Evolutionary conservation across 2,113 vertebrate genomes (phyloP), one percentile per base, ranked within the genome.

Genomic region (Limanda limanda): DNA sequence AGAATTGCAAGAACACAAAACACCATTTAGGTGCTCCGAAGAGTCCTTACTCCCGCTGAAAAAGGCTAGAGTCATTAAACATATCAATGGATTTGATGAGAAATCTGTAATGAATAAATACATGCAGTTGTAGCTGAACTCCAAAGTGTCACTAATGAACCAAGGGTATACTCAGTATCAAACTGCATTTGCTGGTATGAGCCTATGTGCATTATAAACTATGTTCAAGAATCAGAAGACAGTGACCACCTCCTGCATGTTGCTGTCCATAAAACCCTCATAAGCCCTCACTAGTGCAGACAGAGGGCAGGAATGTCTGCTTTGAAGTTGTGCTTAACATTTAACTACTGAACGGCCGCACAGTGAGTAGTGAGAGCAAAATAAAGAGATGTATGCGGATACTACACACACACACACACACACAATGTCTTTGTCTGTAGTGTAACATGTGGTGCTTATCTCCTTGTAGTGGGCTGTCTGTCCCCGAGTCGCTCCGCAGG

Each of bases 391-490:
- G 8, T 15, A 54, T n/a, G 20, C 8, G 8, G 7, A 5, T n/a
- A 2, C 18, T 15, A 21, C 51, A 54, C 20, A n/a, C 25, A 27
- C 27, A 31, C 31, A n/a, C 25, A 27, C 27, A 31, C 31, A n/a
- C 5, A n/a, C 35, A n/a, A 31, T 73, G 51, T 70, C 66, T 84
- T 83, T 78, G 71, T 76, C 40, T 14, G 5, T 17, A 4, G 17
- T 76, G 45, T 37, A 63, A 51, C 15, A 0, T 75, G 51, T 1
- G n/a, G 24, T 3, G 20, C 68, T 77, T 86, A 78, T 89, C 82
- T 84, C 55, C 15, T 17, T 12, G 1, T 2, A 62, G 70, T 18
- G 27, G 73, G 47, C 23, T 21, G 68, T 68, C 84, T 67, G 76
- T 73, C 74, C 55, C 11, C 42, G 57, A 2, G 21, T 37, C 11